Base-by-base conservation (phyloP, 35 echinoderm and acorn worm species). In the Acanthaster planci region DNA sequence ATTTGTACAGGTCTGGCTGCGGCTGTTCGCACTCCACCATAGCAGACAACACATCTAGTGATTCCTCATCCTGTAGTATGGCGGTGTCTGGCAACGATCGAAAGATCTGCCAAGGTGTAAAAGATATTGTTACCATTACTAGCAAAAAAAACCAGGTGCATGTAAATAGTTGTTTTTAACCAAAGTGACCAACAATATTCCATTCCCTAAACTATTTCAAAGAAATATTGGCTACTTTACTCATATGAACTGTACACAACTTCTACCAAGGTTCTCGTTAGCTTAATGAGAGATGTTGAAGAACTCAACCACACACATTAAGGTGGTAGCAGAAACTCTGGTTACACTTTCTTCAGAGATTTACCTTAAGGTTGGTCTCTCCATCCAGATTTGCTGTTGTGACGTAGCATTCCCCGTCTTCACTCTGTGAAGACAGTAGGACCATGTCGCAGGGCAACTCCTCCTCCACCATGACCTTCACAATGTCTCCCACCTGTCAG, bases 291-390 rank as follows among this genome's bases (percentile, higher is more conserved):
- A n/a, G n/a, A n/a, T n/a, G n/a, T n/a, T 47, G 4, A 47, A 47
- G 42, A 47, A 47, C 12, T 12, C 12, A 6, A 6, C 12, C 42
- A 47, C 42, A 6, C 42, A 47, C 4, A 6, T 47, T 6, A 47
- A 47, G 42, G 42, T 12, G 12, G 12, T 47, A 47, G n/a, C 42
- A 47, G 12, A 47, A 4, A 47, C 42, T 47, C 42, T 47, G 12
- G 12, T 6, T 47, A 6, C 12, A 47, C 42, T 6, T 47, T 47
- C 12, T 47, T 47, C 42, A 47, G 42, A n/a, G n/a, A 37, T 37
- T 84, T 90, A 99, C 96, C 96, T 99, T 99, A 6, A 99, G 80
- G 59, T 99, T 99, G 31, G 96, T 99, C 86, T 99, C 96, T 78
- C 96, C 96, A 80, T 99, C 96, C 55, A 99, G 79, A 84, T 99